phyloP scores from a whole-genome alignment of 2,888 invertebrate genomes.

The Drosophila eohydei region DNA sequence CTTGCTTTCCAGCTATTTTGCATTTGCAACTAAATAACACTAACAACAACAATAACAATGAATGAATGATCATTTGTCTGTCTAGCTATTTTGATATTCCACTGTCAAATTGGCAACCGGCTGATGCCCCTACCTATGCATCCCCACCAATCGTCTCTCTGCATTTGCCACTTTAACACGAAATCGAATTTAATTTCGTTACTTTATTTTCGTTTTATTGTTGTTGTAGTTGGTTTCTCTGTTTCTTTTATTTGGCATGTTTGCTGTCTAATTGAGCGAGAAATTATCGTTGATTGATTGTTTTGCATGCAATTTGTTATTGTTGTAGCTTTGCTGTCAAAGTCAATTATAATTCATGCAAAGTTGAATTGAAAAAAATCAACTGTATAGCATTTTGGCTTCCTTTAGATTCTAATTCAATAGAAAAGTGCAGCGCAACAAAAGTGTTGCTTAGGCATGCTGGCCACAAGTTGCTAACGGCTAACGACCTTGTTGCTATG shows the following conservation, averaged over 20 bases:
- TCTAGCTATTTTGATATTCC: conserved; percentile 64
- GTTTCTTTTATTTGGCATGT: conserved; percentile 64
- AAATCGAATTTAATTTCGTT: conserved; percentile 75
- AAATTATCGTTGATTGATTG: conserved; percentile 84
- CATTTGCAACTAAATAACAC: conserved; percentile 54
- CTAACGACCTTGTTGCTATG: neutral
- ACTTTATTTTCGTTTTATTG: conserved; percentile 39
- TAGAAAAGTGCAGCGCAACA: conserved; percentile 4
- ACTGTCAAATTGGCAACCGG: conserved; percentile 75
- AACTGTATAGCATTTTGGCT: neutral
- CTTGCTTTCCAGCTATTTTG: conserved; percentile 76
- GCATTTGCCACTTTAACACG: conserved; percentile 76
- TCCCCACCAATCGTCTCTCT: conserved; percentile 2
- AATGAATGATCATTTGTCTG: conserved; percentile 66
- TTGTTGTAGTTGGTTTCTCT: conserved; percentile 26
- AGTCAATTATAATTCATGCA: conserved; percentile 15
- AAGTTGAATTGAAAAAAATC: conserved; percentile 3
- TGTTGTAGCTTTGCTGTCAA: conserved; percentile 35
- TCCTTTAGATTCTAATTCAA: neutral
- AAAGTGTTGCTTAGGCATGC: conserved; percentile 22
- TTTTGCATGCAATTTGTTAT: conserved; percentile 76
- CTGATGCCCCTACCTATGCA: conserved; percentile 16
- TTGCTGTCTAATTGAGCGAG: conserved; percentile 84
- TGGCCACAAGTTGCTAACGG: conserved; percentile 17
- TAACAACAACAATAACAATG: conserved; percentile 6